A percentile compares a stretch with the other conserved stretches of the same genome.
phyloP scores from a whole-genome alignment of 2,113 vertebrate species.

The Tachysurus fulvidraco region DNA sequence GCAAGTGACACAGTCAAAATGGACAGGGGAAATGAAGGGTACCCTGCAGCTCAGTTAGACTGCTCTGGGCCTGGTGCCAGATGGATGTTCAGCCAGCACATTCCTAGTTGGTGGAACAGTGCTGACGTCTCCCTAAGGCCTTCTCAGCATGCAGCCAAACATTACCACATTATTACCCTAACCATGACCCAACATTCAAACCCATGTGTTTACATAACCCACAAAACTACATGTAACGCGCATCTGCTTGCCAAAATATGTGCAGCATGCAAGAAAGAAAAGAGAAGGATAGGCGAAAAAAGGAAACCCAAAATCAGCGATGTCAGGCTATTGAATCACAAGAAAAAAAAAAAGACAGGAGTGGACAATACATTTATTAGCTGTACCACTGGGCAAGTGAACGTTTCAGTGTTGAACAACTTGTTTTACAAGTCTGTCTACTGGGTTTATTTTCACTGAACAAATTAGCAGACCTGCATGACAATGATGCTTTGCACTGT shows the following conservation, averaged over 20 bases:
- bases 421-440: not conserved
- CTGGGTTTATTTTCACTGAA: not conserved
- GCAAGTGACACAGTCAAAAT: slow-evolving; percentile 5
- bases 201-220: slow-evolving; percentile 44
- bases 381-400: not conserved
- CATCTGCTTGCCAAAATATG: slow-evolving; percentile 31
- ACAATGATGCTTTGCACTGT: not conserved
- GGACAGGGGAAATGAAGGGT: slow-evolving; percentile 28
- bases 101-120: slow-evolving; percentile 62
- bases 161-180: slow-evolving; percentile 49
- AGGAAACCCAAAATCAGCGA: slow-evolving; percentile 18
- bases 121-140: slow-evolving; percentile 49
- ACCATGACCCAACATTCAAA: slow-evolving; percentile 30
- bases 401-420: not conserved
- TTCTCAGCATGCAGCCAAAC: slow-evolving; percentile 54
- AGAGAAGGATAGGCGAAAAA: not conserved
- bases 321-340: slow-evolving; percentile 5
- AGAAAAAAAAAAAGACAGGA: not conserved
- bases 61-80: slow-evolving; percentile 64
- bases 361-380: not conserved
- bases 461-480: not conserved
- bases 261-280: slow-evolving; percentile 39
- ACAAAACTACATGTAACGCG: slow-evolving; percentile 45
- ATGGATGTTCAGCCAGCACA: slow-evolving; percentile 71
- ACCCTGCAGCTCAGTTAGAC: slow-evolving; percentile 57